Conservation (phyloP, 2,797 vertebrate genomes). For the Triplophysa yarkandensis region DNA sequence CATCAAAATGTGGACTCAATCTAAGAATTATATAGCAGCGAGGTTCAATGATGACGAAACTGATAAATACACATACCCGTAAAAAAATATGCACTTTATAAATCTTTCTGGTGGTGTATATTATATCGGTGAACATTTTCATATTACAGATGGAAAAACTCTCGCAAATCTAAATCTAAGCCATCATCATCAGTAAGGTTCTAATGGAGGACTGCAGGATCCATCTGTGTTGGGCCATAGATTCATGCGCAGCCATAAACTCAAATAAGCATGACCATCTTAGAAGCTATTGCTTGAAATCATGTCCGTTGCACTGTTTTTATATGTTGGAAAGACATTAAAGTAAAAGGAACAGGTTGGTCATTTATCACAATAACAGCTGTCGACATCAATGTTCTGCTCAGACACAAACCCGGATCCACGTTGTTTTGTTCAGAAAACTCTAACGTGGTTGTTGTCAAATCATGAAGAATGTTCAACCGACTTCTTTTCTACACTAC, state of each 20-base stretch:
- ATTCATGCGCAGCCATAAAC: background rate
- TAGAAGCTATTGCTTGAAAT: background rate
- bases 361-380: background rate
- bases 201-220: background rate
- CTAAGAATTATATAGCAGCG: no score
- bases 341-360: background rate
- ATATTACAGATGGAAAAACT: background rate
- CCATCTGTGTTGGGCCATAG: background rate
- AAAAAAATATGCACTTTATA: no score
- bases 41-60: no score
- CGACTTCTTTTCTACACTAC: constrained; percentile 22
- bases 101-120: no score
- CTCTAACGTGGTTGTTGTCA: constrained; percentile 12
- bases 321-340: background rate
- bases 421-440: background rate
- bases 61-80: no score
- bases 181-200: background rate
- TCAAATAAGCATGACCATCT: background rate
- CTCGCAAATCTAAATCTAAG: constrained; percentile 6
- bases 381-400: background rate
- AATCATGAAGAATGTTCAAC: constrained; percentile 24
- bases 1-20: no score
- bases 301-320: background rate
- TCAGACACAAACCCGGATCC: background rate
- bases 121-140: no score